phyloP scores from a whole-genome alignment of 2,797 vertebrate genomes.

The Sandelia bainsii region DNA sequence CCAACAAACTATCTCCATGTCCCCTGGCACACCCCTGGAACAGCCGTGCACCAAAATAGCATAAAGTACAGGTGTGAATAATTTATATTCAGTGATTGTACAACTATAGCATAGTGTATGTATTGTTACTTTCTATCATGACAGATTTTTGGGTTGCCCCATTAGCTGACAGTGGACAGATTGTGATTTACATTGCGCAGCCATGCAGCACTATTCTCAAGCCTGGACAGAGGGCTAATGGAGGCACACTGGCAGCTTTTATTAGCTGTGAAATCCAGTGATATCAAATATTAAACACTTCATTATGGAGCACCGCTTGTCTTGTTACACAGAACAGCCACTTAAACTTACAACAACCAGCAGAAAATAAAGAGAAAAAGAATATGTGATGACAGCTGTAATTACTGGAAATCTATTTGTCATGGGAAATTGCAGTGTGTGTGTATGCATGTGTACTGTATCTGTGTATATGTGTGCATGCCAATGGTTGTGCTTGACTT shows the following conservation, averaged over 20 bases:
- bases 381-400: slow-evolving; percentile 73
- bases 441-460: slow-evolving; percentile 4
- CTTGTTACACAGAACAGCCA: slow-evolving; percentile 81
- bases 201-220: slow-evolving; percentile 67
- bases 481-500: slow-evolving; percentile 20
- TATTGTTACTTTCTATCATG: slow-evolving; percentile 64
- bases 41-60: slow-evolving; percentile 61
- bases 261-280: slow-evolving; percentile 85
- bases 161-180: slow-evolving; percentile 73
- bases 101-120: slow-evolving; percentile 50
- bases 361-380: slow-evolving; percentile 75
- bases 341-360: slow-evolving; percentile 83
- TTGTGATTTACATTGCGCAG: slow-evolving; percentile 78
- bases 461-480: slow-evolving; percentile 5
- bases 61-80: slow-evolving; percentile 70
- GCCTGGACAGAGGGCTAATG: slow-evolving; percentile 80
- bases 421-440: slow-evolving; percentile 47
- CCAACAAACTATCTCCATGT: slow-evolving; percentile 58
- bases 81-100: slow-evolving; percentile 73
- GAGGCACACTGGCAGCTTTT: slow-evolving; percentile 79
- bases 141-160: slow-evolving; percentile 69
- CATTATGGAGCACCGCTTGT: slow-evolving; percentile 83
- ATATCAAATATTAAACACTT: slow-evolving; percentile 87
- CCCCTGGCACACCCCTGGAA: slow-evolving; percentile 53
- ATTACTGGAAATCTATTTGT: slow-evolving; percentile 80